Evolutionary conservation across 2,113 vertebrate genomes (phyloP).

Genomic region (Muntiacus muntjak): DNA sequence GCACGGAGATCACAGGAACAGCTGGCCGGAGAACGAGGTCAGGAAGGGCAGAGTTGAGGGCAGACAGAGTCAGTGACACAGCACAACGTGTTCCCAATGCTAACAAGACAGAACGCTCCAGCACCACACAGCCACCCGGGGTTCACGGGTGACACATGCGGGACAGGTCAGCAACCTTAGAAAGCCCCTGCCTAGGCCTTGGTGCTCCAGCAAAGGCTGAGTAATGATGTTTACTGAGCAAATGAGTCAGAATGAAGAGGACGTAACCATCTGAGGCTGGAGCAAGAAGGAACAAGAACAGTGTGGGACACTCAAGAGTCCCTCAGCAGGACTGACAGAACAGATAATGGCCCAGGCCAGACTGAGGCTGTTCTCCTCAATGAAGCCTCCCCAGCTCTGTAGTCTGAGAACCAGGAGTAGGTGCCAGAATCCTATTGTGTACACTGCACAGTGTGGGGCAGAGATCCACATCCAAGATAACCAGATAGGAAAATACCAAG

Average conservation of each 20-base stretch:
- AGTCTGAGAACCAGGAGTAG: background rate
- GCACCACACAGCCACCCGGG: fast-evolving
- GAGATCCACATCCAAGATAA: background rate
- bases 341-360: background rate
- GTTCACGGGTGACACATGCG: fast-evolving
- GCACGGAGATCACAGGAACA: background rate
- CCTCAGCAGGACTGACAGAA: background rate
- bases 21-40: background rate
- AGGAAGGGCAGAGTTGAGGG: background rate
- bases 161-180: background rate
- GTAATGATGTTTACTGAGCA: background rate
- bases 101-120: background rate
- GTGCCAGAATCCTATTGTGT: background rate
- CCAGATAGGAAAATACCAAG: background rate
- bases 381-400: background rate
- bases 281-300: background rate
- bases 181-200: background rate
- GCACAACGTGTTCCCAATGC: background rate
- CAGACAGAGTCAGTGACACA: background rate
- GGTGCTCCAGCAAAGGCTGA: background rate
- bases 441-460: too few species aligned
- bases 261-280: background rate
- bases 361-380: background rate
- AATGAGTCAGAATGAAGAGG: background rate
- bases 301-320: background rate